Evolutionary conservation across 2,113 vertebrate genomes (phyloP).

Genomic region (Myocastor coypus): DNA sequence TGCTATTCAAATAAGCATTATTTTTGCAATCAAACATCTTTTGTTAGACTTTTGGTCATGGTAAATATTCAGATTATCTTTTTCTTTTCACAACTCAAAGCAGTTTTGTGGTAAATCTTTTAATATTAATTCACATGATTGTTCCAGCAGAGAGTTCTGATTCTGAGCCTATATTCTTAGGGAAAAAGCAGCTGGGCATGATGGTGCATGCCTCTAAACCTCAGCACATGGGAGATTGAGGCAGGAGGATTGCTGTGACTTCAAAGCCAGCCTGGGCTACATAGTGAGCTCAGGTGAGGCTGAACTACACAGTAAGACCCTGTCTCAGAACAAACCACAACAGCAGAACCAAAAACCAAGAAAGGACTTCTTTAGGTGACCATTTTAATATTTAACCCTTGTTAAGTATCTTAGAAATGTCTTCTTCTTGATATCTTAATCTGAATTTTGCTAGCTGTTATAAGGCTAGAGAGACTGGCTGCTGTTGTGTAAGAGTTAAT

Average conservation of each 20-base stretch:
- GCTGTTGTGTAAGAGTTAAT: neutral
- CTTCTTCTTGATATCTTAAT: neutral
- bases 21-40: neutral
- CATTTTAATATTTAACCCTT: neutral
- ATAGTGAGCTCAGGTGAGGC: neutral
- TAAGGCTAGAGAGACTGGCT: neutral
- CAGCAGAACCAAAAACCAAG: neutral
- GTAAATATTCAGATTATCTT: slow-evolving; percentile 15
- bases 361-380: neutral
- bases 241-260: neutral
- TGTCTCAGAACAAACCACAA: neutral
- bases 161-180: neutral
- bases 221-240: neutral
- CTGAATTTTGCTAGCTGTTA: neutral
- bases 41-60: neutral
- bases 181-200: neutral
- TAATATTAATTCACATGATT: neutral
- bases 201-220: neutral
- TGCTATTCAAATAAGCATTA: neutral
- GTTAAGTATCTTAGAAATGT: neutral
- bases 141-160: slow-evolving; percentile 2
- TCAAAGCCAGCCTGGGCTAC: neutral
- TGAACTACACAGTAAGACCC: neutral
- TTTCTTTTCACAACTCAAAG: neutral
- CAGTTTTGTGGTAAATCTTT: slow-evolving; percentile 27